Evolutionary conservation across 2,113 vertebrate genomes (phyloP).

Genomic region (Vulpes lagopus): DNA sequence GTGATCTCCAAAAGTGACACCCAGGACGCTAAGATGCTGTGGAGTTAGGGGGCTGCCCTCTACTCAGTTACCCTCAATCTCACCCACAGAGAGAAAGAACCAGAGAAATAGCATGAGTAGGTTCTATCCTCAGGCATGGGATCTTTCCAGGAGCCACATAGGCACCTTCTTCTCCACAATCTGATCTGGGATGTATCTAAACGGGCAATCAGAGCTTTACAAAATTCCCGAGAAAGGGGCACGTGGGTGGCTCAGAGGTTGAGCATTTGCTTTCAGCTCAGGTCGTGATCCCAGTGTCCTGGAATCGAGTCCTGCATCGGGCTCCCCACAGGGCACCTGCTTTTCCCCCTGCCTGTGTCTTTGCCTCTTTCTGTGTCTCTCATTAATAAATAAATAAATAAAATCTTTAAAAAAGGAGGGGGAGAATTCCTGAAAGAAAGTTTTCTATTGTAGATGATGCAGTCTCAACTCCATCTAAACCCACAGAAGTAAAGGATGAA

Average conservation of each 20-base stretch:
- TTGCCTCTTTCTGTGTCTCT: no score
- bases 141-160: neutral
- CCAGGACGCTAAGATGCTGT: neutral
- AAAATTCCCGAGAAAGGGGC: neutral
- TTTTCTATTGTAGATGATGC: neutral
- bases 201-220: neutral
- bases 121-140: neutral
- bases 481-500: neutral
- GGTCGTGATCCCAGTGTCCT: no score
- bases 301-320: no score
- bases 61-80: neutral
- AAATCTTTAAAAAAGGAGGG: no score
- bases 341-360: no score
- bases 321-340: no score
- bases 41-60: neutral
- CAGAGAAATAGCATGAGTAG: neutral
- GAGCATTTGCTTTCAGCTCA: no score
- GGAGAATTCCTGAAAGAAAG: neutral
- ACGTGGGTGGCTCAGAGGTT: no score
- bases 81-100: neutral
- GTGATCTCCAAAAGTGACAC: neutral
- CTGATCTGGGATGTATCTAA: neutral
- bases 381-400: no score
- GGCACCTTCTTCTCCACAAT: neutral
- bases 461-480: neutral